A percentile compares a stretch with the other conserved stretches of the same genome.
Conservation (phyloP, 2,113 vertebrate genomes). For the Azemiops feae region DNA sequence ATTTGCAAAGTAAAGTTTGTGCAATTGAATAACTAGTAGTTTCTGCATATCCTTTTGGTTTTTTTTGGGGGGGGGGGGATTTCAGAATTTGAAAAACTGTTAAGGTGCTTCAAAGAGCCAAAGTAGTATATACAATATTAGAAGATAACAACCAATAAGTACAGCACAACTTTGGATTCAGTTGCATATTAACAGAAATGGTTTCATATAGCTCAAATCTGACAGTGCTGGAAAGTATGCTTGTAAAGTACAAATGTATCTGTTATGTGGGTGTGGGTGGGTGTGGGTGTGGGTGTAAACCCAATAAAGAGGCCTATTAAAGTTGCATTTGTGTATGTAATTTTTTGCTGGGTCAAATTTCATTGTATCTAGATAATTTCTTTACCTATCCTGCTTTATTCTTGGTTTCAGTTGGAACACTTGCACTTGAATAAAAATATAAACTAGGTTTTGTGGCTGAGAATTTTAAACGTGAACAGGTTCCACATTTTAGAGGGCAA, state of each 20-base stretch:
- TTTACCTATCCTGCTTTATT: not conserved
- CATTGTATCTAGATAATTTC: not conserved
- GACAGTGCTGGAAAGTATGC: not conserved
- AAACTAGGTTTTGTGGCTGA: slow-evolving; percentile 15
- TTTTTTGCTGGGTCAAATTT: not conserved
- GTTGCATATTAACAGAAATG: not conserved
- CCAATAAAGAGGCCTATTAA: not conserved
- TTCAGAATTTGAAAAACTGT: not conserved
- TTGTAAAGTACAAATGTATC: not conserved
- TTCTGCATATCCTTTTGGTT: not conserved
- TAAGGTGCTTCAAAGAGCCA: not conserved
- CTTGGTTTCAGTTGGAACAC: not conserved
- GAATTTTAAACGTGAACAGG: not conserved
- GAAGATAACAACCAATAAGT: not conserved
- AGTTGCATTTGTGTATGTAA: not conserved
- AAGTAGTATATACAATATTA: not conserved
- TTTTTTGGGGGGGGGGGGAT: not conserved
- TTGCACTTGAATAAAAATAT: slow-evolving; percentile 14
- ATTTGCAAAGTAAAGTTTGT: not conserved
- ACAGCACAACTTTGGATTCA: not conserved
- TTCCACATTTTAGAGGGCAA: not conserved
- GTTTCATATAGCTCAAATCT: not conserved
- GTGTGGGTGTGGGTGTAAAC: not conserved
- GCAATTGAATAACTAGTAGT: not conserved
- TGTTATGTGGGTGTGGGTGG: not conserved